phyloP scores from a whole-genome alignment of 1,140 invertebrate genomes.

The Scaptomyza hsui region DNA sequence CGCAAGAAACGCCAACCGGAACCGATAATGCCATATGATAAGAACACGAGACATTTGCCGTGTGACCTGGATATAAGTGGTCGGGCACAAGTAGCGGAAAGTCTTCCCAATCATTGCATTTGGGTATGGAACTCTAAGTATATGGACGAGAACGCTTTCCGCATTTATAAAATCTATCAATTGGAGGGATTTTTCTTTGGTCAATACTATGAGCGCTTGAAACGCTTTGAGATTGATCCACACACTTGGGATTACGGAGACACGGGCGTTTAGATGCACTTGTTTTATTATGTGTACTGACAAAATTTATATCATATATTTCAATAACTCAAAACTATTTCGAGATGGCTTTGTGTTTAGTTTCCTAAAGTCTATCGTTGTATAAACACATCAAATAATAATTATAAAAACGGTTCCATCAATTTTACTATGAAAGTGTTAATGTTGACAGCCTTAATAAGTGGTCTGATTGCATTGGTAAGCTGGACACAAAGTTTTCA shows the following conservation, averaged over 20 bases:
- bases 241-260: neutral
- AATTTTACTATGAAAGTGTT: neutral
- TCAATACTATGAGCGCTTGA: slow-evolving; percentile 25
- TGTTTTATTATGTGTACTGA: too few species aligned
- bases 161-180: slow-evolving; percentile 21
- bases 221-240: neutral
- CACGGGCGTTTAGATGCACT: too few species aligned
- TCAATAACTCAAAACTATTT: too few species aligned
- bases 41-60: slow-evolving; percentile 16
- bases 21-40: slow-evolving; percentile 19
- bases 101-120: slow-evolving; percentile 34
- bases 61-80: slow-evolving; percentile 25
- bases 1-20: slow-evolving; percentile 19
- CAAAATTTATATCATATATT: too few species aligned
- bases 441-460: neutral
- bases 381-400: too few species aligned
- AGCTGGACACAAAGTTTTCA: neutral
- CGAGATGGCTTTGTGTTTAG: neutral
- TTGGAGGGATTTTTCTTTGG: slow-evolving; percentile 43
- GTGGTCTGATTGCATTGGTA: slow-evolving; percentile 1
- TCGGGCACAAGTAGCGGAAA: neutral
- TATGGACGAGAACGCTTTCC: slow-evolving; percentile 7
- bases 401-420: neutral
- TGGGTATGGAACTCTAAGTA: slow-evolving; percentile 22
- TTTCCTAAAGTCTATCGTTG: too few species aligned